These are phyloP conservation scores for Geococcyx californianus DNA, from an alignment of 2,113 vertebrate genomes.

Conservation along the genomic window DNA sequence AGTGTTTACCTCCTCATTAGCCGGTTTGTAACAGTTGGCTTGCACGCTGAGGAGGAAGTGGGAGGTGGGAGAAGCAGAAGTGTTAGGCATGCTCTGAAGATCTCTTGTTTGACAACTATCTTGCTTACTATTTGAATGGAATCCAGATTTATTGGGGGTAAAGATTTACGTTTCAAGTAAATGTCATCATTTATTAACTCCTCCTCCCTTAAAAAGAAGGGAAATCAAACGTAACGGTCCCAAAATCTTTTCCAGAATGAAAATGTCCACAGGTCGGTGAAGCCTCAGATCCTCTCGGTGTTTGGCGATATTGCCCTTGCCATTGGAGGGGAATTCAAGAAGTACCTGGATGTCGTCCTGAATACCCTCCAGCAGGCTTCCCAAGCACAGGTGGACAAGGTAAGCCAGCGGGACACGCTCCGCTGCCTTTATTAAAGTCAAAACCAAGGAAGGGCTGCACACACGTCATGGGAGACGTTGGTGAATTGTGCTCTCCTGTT, in stretches of 20 bases:
- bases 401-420: neutral
- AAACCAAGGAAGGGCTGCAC: fast-evolving
- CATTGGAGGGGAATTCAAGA: conserved; percentile 97
- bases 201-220: neutral
- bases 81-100: conserved; percentile 6
- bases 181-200: neutral
- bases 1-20: conserved; percentile 62
- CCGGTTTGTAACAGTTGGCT: conserved; percentile 1
- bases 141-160: neutral
- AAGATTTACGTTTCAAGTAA: neutral
- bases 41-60: neutral
- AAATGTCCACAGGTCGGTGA: conserved; percentile 96
- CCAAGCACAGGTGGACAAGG: conserved; percentile 98
- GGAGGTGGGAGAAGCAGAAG: conserved; percentile 46
- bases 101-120: conserved; percentile 12
- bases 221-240: fast-evolving
- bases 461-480: fast-evolving
- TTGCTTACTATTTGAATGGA: neutral
- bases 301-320: conserved; percentile 97
- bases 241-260: conserved; percentile 83
- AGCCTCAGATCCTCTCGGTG: conserved; percentile 96
- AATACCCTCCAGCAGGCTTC: conserved; percentile 97
- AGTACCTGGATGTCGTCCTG: conserved; percentile 94
- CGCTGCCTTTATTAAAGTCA: fast-evolving
- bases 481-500: neutral